phyloP scores from a whole-genome alignment of 2,113 vertebrate species.

The Clarias gariepinus region DNA sequence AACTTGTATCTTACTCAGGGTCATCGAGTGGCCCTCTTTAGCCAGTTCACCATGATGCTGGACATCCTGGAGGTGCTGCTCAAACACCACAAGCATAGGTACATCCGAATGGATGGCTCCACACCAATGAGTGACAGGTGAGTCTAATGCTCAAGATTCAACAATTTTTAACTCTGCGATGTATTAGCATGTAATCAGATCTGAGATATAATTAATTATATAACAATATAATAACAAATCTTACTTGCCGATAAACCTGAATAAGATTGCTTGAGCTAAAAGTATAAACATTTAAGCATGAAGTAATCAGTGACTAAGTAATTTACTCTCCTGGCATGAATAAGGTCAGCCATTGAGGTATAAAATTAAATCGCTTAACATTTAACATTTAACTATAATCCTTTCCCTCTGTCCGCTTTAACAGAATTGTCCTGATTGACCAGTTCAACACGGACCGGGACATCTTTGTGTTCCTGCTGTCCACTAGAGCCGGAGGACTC shows the following conservation, averaged over 20 bases:
- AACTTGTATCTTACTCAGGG: conserved; percentile 72
- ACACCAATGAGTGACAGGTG: conserved; percentile 90
- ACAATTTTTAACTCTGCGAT: background rate
- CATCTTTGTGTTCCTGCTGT: conserved; percentile 91
- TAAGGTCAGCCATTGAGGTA: background rate
- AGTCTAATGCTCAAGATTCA: background rate
- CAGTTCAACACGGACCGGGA: conserved; percentile 57
- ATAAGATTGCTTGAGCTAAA: background rate
- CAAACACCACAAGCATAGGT: conserved; percentile 83
- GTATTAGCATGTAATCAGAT: background rate
- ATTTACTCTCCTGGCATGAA: background rate
- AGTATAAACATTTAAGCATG: background rate
- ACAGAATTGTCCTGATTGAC: conserved; percentile 56
- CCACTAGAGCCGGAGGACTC: conserved; percentile 89
- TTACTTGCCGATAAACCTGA: background rate
- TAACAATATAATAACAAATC: background rate
- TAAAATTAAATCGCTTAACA: background rate
- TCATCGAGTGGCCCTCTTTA: conserved; percentile 91
- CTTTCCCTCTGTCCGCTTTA: background rate
- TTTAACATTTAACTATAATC: background rate
- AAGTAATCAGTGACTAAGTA: background rate
- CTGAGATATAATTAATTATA: background rate
- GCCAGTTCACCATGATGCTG: conserved; percentile 98
- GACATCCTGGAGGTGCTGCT: conserved; percentile 93
- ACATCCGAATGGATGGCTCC: conserved; percentile 89